phyloP scores from a whole-genome alignment of 2,888 invertebrate species.

The Hofmannophila pseudospretella region DNA sequence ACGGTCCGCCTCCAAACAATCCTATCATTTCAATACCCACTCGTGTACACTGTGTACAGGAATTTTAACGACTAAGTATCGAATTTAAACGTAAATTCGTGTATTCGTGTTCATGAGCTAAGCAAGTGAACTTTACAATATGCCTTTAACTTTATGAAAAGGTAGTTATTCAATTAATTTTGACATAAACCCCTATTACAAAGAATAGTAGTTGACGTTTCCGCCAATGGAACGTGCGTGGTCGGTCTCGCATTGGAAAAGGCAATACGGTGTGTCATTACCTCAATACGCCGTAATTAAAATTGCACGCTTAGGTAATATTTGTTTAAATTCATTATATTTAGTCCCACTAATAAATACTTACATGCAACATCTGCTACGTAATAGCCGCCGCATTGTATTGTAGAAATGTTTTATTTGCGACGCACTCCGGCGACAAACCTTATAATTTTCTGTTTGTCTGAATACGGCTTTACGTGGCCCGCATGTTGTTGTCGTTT shows the following conservation, averaged over 20 bases:
- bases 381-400: conserved; percentile 47
- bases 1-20: conserved; percentile 26
- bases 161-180: background rate
- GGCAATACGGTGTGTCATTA: conserved; percentile 7
- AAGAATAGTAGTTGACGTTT: conserved; percentile 25
- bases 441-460: conserved; percentile 57
- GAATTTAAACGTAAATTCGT: too few relatives aligned
- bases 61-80: too few relatives aligned
- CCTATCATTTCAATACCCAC: conserved; percentile 26
- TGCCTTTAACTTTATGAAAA: too few relatives aligned
- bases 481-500: conserved; percentile 7
- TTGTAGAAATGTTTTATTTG: conserved; percentile 60
- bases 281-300: conserved; percentile 48
- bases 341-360: conserved; percentile 66
- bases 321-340: conserved; percentile 74
- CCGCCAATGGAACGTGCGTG: conserved; percentile 22
- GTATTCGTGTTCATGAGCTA: too few relatives aligned
- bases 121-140: too few relatives aligned
- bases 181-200: background rate
- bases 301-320: conserved; percentile 67
- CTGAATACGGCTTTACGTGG: conserved; percentile 39
- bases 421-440: conserved; percentile 33
- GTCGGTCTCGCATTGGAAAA: conserved; percentile 2
- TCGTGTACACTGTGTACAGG: background rate
- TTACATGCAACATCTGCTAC: conserved; percentile 68